Evolutionary conservation across 2,113 vertebrate species (phyloP), one percentile per base, ranked within the genome.

Genomic region (Casuarius casuarius): DNA sequence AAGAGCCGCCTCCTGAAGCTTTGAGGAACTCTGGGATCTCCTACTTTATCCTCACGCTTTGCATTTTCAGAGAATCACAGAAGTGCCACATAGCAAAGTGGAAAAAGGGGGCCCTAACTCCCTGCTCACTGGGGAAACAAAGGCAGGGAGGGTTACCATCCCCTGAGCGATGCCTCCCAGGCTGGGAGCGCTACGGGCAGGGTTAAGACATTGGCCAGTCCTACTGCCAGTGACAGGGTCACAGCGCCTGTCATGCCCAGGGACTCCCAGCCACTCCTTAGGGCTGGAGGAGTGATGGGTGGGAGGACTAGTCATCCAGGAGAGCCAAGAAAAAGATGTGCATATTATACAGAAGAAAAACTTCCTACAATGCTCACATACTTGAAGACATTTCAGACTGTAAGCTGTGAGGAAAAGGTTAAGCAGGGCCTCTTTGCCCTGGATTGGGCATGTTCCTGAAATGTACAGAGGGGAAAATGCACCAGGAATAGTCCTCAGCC

Each of bases 391-490:
- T 58, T 67, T 35, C 76, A 62, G 84, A 77, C 82, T 68, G 71
- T 12, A 75, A 56, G 58, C 89, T 51, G 42, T 0, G 46, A 31
- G 70, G 58, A 28, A 76, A 68, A 71, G 44, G 4, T 26, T 72
- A 67, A 9, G 42, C 94, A 33, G 38, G 66, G 56, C 59, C 25
- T 54, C 80, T 51, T 51, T 1, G 1, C 71, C 63, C 75, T 42
- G 80, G 93, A 51, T 90, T 54, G 29, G 84, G 84, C 76, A 82
- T 19, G 1, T 56, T 82, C 86, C 94, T 38, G 2, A 51, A 18
- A 48, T 0, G 23, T 3, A 4, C 0, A 2, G 3, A 42, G 72
- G 52, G 29, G 25, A 42, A 70, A 89, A 20, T 0, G 2, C 40
- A 26, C 6, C 66, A 2, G 76, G 61, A 54, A 29, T 40, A 28